Evolutionary conservation across 2,113 vertebrate genomes (phyloP), one percentile per base, ranked within the genome.

Genomic region (Laticauda colubrina): DNA sequence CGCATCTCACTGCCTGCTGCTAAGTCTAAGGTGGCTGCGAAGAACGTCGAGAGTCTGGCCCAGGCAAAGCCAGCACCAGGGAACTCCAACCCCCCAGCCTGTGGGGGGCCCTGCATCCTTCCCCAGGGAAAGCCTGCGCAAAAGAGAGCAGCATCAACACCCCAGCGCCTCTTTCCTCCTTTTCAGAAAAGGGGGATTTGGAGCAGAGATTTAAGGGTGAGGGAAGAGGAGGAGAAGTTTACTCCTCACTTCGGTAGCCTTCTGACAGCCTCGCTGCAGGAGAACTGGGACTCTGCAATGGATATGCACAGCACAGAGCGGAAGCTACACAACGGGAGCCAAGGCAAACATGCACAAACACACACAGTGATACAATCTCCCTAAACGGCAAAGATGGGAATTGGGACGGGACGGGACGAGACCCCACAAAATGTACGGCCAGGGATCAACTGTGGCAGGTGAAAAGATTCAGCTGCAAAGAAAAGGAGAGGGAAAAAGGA

Each of bases 241-340:
- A 55, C 20, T 11, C 61, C 29, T 5, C 21, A 4, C 34, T n/a
- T 10, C 5, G 0, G 21, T 20, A 3, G 59, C 8, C 5, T 51
- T 51, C 11, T 85, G 51, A 10, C 24, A 1, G 75, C 15, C 3
- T 7, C 3, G 0, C n/a, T 59, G 55, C 20, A 9, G 24, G 8
- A 3, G 85, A 26, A 8, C 26, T 12, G 53, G 87, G n/a, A 14
- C 18, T 39, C 26, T 43, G 26, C 81, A 20, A 23, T 4, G 23
- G 45, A 43, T 39, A 21, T 4, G n/a, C 55, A 51, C 2, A 1
- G 92, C 45, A 5, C n/a, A 21, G 57, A 4, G 39, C 1, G 12
- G 48, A n/a, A 3, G 21, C 6, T 1, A 29, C 2, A 8, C 12
- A 12, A n/a, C 2, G 2, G 15, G 43, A 3, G 51, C 10, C 59